phyloP scores from a whole-genome alignment of 2,797 vertebrate species.

The Micromesistius poutassou region DNA sequence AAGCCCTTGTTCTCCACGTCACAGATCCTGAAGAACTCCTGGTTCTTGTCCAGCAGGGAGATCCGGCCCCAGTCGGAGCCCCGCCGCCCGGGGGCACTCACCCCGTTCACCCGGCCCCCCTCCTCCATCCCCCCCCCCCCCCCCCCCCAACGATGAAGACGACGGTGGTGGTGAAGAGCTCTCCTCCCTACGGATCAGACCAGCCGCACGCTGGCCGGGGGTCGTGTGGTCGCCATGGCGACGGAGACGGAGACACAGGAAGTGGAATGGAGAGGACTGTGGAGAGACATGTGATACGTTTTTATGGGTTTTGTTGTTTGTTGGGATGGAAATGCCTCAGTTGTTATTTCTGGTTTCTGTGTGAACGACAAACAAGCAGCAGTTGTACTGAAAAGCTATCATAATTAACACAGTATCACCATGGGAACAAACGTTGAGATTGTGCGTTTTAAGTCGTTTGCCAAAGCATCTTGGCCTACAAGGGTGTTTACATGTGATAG shows the following conservation, averaged over 20 bases:
- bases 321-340: background rate
- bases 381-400: no score
- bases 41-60: conserved; percentile 77
- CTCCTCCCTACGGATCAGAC: conserved; percentile 27
- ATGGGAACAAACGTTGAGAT: background rate
- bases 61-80: conserved; percentile 55
- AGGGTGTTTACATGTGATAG: background rate
- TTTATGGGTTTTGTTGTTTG: background rate
- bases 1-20: conserved; percentile 88
- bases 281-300: background rate
- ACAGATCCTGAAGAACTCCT: conserved; percentile 89
- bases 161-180: background rate
- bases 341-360: background rate
- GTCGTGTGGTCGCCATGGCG: background rate
- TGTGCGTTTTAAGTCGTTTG: background rate
- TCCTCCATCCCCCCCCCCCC: conserved; percentile 38
- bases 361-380: no score
- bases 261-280: conserved; percentile 21
- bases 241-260: conserved; percentile 37
- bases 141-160: background rate
- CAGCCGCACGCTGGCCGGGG: conserved; percentile 20
- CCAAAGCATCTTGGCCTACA: background rate
- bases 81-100: conserved; percentile 26
- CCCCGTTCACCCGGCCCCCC: conserved; percentile 41
- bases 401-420: background rate